Base-by-base conservation (phyloP, 2,113 vertebrate species). In the Equus przewalskii region DNA sequence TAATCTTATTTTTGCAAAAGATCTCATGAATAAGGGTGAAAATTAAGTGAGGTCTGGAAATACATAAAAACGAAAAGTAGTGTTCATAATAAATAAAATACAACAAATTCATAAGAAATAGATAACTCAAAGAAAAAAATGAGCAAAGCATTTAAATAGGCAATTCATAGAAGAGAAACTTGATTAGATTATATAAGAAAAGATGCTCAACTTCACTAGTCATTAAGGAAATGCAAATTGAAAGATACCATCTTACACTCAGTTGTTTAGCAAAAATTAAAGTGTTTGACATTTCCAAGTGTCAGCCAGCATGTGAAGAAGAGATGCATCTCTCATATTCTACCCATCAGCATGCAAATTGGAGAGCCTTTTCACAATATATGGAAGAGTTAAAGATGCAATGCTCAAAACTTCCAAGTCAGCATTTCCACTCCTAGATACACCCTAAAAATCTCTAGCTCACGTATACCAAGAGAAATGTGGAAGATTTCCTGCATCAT, bases 271-370 rank as follows among this genome's bases (percentile, higher is more conserved):
- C 44, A 89, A 93, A 26, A 73, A 33, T 54, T 18, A 46, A 15
- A 51, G 46, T 9, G 24, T 46, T 28, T 92, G 75, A 65, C 60
- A 24, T 73, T 78, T 60, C 67, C 16, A 28, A 81, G 65, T 14
- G 33, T 36, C 58, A 81, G 75, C 10, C 11, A 6, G 36, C 36
- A 18, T 7, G 12, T 14, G 12, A 41, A 41, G 58, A 80, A 62
- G 36, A 41, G 10, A 7, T 0, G 11, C 7, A 0, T 3, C 15
- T 16, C 54, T 76, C 16, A 36, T 3, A 8, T 7, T 7, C 21
- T 7, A 6, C 21, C 14, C 24, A 0, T 0, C 30, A 21, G n/a
- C 19, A 1, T 8, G 36, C 16, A 13, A 16, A 8, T 0, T 24
- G 10, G 21, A 69, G 26, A 81, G 46, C 18, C 41, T n/a, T 22